Evolutionary conservation across 2,113 vertebrate genomes (phyloP), one percentile per base, ranked within the genome.

Genomic region (Galemys pyrenaicus): DNA sequence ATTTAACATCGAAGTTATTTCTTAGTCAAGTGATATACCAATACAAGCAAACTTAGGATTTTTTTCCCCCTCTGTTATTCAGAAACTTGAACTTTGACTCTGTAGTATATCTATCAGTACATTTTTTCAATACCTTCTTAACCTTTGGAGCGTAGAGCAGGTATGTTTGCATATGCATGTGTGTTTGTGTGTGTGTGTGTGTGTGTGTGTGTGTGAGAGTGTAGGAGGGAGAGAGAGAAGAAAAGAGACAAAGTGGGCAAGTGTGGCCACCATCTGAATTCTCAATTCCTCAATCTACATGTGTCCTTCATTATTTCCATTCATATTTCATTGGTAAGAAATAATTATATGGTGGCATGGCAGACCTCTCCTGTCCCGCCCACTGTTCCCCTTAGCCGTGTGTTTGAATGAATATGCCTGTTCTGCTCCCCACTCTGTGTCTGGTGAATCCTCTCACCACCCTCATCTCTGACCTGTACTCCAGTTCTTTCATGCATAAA

Each of bases 221-320:
- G 44, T 9, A 44, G 44, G 30, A 20, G 6, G 22, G 24, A 1
- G 13, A 3, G 24, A 37, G 22, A 51, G 20, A 65, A 2, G n/a
- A 46, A 30, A 5, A 35, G 37, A 41, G 16, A 11, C 30, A 30
- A 24, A n/a, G 4, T n/a, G n/a, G n/a, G n/a, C n/a, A n/a, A n/a
- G n/a, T n/a, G n/a, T n/a, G n/a, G n/a, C n/a, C n/a, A n/a, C 0
- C 11, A 9, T 58, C 6, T 32, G 19, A 28, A n/a, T 8, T 39
- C 7, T 39, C 39, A 24, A 51, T 46, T 85, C 9, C 11, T 85
- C 6, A 37, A 35, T 6, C 22, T 35, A 22, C 5, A 46, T 35
- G 8, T 19, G 44, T 5, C 16, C 56, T 6, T 16, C 13, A 32
- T 32, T 39, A 46, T 37, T 41, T 60, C 26, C 62, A 39, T 56